A percentile compares a stretch with the other conserved stretches of the same genome.
Evolutionary conservation across 2,113 vertebrate species (phyloP).

Genomic region (Barbus barbus): DNA sequence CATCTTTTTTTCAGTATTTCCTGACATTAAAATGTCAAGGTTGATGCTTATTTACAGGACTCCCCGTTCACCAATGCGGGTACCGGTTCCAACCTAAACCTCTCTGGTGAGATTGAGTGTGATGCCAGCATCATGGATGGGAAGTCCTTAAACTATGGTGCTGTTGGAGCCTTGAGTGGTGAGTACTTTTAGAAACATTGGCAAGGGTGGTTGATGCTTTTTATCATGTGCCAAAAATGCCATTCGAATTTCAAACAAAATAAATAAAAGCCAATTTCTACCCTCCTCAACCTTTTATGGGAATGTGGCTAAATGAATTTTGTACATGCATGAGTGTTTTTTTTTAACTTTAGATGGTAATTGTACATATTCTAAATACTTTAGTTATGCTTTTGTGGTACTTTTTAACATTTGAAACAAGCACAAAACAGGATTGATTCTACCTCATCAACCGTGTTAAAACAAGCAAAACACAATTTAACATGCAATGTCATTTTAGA

Average conservation of each 20-base stretch:
- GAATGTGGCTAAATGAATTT: background rate
- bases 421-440: background rate
- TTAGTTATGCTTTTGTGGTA: background rate
- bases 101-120: conserved; percentile 96
- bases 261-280: background rate
- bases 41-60: conserved; percentile 79
- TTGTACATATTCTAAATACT: too few species aligned
- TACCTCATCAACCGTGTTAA: background rate
- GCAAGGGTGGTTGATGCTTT: background rate
- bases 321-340: background rate
- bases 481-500: too few species aligned
- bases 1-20: background rate
- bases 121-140: conserved; percentile 99
- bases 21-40: background rate
- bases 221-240: background rate
- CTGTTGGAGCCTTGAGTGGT: conserved; percentile 94
- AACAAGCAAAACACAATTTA: background rate
- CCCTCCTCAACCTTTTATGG: background rate
- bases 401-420: background rate
- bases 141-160: conserved; percentile 93
- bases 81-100: conserved; percentile 96
- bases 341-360: background rate
- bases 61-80: conserved; percentile 98
- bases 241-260: background rate
- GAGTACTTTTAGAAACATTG: conserved; percentile 45